Evolutionary conservation across 2,113 vertebrate species (phyloP).

Genomic region (Sphyrna mokarran): DNA sequence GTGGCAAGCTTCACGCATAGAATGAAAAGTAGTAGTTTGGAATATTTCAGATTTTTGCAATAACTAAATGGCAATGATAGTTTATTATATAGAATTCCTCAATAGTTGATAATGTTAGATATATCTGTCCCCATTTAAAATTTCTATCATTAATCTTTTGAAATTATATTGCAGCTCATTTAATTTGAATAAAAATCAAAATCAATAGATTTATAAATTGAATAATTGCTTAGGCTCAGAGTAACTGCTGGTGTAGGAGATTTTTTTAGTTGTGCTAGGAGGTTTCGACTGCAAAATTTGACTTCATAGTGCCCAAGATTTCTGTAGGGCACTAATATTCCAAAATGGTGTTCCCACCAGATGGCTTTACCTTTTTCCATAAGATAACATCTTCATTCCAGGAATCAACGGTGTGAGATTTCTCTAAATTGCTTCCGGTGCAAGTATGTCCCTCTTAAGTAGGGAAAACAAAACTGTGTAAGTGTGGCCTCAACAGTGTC

Average conservation of each 20-base stretch:
- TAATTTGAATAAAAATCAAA: not conserved
- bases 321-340: not conserved
- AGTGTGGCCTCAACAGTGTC: too few species aligned
- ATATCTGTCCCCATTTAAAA: not conserved
- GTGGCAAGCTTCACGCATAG: not conserved
- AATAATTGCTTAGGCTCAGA: not conserved
- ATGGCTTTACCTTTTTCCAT: not conserved
- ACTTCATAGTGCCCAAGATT: not conserved
- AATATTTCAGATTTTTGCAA: not conserved
- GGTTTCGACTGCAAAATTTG: not conserved
- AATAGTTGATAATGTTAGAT: not conserved
- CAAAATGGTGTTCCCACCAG: not conserved
- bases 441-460: too few species aligned
- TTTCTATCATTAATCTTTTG: not conserved
- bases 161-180: not conserved
- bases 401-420: too few species aligned
- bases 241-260: not conserved
- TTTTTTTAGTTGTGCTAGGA: not conserved
- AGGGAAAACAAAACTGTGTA: too few species aligned
- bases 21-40: not conserved
- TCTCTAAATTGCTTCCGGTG: too few species aligned
- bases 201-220: not conserved
- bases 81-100: not conserved
- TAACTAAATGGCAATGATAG: not conserved
- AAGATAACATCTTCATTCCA: too few species aligned